A percentile compares a stretch with the other conserved stretches of the same genome.
phyloP scores from a whole-genome alignment of 92 coral and sea anemone species.

The Zoanthus sociatus region DNA sequence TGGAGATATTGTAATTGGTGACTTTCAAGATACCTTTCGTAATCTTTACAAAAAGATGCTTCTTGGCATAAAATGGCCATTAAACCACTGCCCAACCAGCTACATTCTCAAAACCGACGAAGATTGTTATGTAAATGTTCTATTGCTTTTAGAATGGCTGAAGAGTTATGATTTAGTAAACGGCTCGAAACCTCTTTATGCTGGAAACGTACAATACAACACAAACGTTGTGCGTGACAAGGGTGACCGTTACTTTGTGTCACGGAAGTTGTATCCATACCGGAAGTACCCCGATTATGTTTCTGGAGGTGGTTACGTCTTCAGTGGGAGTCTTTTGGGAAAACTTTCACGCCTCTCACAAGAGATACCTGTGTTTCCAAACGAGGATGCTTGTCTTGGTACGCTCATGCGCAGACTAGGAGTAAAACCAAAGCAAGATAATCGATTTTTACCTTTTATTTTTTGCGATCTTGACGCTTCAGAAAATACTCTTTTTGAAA shows the following conservation, averaged over 20 bases:
- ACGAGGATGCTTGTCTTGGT: constrained; percentile 88
- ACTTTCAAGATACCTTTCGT: constrained; percentile 75
- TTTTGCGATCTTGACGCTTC: constrained; percentile 60
- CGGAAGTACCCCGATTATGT: constrained; percentile 70
- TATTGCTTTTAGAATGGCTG: constrained; percentile 76
- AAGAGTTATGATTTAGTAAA: constrained; percentile 61
- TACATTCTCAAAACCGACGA: constrained; percentile 87
- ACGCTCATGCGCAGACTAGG: constrained; percentile 64
- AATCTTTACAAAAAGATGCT: constrained; percentile 78
- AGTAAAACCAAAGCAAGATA: constrained; percentile 56
- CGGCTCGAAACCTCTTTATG: constrained; percentile 67
- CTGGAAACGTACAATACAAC: constrained; percentile 74
- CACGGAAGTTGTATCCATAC: constrained; percentile 49
- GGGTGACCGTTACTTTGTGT: constrained; percentile 68
- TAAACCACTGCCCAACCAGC: constrained; percentile 59
- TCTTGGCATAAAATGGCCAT: constrained; percentile 70
- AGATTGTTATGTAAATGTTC: constrained; percentile 78
- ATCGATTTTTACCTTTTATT: constrained; percentile 74
- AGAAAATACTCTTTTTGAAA: constrained; percentile 29
- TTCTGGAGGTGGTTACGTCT: constrained; percentile 86
- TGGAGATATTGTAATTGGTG: constrained; percentile 81
- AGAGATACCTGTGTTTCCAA: constrained; percentile 63
- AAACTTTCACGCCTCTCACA: constrained; percentile 62
- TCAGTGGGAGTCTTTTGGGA: constrained; percentile 73
- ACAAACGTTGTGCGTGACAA: constrained; percentile 74